A percentile compares a stretch with the other conserved stretches of the same genome.
phyloP scores from a whole-genome alignment of 2,113 vertebrate genomes.

The Empidonax alnorum region DNA sequence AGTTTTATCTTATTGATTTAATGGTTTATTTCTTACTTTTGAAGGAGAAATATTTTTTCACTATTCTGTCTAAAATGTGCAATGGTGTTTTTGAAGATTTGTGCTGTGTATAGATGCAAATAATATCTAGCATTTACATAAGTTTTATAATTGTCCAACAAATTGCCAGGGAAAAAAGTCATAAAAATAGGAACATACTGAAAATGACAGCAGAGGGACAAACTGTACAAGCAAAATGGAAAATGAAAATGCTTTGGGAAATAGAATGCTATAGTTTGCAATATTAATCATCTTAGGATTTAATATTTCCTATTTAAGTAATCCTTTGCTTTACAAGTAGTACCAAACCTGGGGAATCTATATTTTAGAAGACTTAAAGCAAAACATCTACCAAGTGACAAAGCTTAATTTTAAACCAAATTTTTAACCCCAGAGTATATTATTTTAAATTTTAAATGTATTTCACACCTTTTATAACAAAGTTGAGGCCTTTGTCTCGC shows the following conservation, averaged over 20 bases:
- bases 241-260: conserved; percentile 37
- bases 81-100: neutral
- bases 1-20: neutral
- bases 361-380: neutral
- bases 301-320: neutral
- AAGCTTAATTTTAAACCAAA: neutral
- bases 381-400: neutral
- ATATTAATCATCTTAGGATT: neutral
- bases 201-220: neutral
- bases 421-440: neutral
- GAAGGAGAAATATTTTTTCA: neutral
- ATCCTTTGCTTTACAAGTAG: neutral
- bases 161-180: neutral
- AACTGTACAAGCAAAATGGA: neutral
- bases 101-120: neutral
- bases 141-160: neutral
- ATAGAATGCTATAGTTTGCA: neutral
- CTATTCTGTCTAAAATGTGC: neutral
- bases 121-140: neutral
- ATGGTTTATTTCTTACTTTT: neutral
- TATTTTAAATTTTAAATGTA: neutral
- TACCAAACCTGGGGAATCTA: neutral
- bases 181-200: neutral
- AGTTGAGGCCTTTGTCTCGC: neutral
- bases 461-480: neutral